Base-by-base conservation (phyloP, 2,888 invertebrate species). In the Conistra vaccinii region DNA sequence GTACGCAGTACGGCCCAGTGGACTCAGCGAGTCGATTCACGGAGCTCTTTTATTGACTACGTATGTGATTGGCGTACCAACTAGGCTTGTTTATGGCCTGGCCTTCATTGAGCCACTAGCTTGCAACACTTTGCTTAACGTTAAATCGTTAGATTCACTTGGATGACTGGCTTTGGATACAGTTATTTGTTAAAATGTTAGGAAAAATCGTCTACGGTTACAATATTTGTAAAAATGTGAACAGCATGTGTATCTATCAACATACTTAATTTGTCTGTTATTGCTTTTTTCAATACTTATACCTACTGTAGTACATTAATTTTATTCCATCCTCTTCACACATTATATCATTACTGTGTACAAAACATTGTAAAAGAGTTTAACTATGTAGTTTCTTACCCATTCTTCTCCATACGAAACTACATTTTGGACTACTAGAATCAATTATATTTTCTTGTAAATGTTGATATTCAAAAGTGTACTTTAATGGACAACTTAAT, bases 21-120 rank as follows among this genome's bases (percentile, higher is more conserved):
- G 70, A 70, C 68, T 85, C 69, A 73, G 68, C 14, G 45, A 86
- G 85, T 86, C 86, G 35, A 74, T 86, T 57, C 86, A 85, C 85
- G 85, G n/a, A 80, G 55, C 55, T 68, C 48, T 86, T 86, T 86
- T 86, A 86, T 85, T 75, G 78, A 57, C 61, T 26, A 58, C 66
- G 76, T 71, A 76, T 86, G 86, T 85, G 86, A 86, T 85, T 86
- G 86, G 85, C 77, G 61, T 85, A 69, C 73, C 78, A 80, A 86
- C 60, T 68, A 23, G 62, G 35, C 14, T 73, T 72, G 69, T 83
- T 80, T 73, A 80, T 73, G 55, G 35, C 9, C 39, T 5, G 62
- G 61, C 48, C 45, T 29, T 76, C 60, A 76, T 73, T 80, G 73
- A 55, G 20, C 48, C 60, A 69, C 69, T 85, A 68, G 71, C 51